Percentiles rank a stretch among this genome's conserved stretches.
These are phyloP conservation scores for Dendroctonus valens DNA, from an alignment of 1,140 invertebrate species.

Conservation along the genomic window DNA sequence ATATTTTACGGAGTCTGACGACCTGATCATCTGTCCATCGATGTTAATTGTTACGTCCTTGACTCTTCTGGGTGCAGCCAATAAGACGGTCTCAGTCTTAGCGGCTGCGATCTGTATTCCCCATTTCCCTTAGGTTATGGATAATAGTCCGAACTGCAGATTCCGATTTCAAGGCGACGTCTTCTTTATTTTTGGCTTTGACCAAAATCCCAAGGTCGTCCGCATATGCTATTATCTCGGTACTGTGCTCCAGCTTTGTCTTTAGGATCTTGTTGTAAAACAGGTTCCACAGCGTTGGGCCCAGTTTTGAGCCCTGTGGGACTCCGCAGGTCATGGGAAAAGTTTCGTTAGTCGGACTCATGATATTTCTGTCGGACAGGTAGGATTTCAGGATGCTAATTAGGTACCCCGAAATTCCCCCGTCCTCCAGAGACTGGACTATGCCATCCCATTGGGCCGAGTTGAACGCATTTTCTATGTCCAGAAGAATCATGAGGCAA, in stretches of 20 bases:
- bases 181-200: background rate
- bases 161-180: background rate
- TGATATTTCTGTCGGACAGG: no score
- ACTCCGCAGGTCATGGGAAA: conserved; percentile 39
- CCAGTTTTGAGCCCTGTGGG: conserved; percentile 52
- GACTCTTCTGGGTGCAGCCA: background rate
- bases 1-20: background rate
- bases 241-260: conserved; percentile 33
- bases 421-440: background rate
- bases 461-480: conserved; percentile 37
- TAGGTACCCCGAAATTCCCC: no score
- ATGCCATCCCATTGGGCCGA: conserved; percentile 23
- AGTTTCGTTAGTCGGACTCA: no score
- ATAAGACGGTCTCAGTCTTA: conserved; percentile 11
- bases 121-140: background rate
- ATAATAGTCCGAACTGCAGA: background rate
- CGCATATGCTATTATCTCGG: conserved; percentile 3
- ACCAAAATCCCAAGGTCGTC: conserved; percentile 20
- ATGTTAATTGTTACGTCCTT: background rate
- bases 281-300: conserved; percentile 49
- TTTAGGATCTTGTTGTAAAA: conserved; percentile 45
- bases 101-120: background rate
- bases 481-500: conserved; percentile 24
- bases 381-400: no score
- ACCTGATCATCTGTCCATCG: background rate